Evolutionary conservation across 2,888 invertebrate genomes (phyloP).

Genomic region (Diarsia brunnea): DNA sequence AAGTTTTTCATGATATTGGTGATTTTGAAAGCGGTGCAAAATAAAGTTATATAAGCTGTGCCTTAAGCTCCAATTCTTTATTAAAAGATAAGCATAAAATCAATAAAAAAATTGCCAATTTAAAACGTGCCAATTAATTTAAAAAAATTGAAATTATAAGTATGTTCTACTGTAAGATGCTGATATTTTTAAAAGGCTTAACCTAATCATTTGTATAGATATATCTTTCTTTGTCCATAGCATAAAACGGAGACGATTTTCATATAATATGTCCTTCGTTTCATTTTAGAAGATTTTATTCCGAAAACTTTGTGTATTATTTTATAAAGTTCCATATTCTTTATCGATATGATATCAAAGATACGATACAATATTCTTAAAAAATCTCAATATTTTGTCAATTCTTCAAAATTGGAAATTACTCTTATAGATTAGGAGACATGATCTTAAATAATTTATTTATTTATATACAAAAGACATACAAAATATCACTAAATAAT

Average conservation of each 20-base stretch:
- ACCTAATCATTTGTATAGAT: not conserved
- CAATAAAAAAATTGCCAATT: conserved; percentile 12
- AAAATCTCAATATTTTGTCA: too few species aligned
- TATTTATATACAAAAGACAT: too few species aligned
- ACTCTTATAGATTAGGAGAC: not conserved
- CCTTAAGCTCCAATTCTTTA: conserved; percentile 15
- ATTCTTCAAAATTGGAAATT: too few species aligned
- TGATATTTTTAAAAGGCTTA: conserved; percentile 3
- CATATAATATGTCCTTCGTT: not conserved
- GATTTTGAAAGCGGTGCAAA: conserved; percentile 24
- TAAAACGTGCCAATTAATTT: not conserved
- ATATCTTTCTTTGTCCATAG: not conserved
- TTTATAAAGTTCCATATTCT: too few species aligned
- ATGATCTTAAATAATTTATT: too few species aligned
- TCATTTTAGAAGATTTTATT: too few species aligned
- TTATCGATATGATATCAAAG: too few species aligned
- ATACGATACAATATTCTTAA: too few species aligned
- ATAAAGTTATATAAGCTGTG: conserved; percentile 33
- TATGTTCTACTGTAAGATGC: conserved; percentile 8
- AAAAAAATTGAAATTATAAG: not conserved
- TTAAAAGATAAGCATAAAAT: conserved; percentile 26
- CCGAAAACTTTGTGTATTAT: too few species aligned
- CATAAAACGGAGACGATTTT: not conserved
- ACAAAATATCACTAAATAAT: not conserved
- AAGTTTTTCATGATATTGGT: not conserved